Evolutionary conservation across 2,113 vertebrate species (phyloP).

Genomic region (Riparia riparia): DNA sequence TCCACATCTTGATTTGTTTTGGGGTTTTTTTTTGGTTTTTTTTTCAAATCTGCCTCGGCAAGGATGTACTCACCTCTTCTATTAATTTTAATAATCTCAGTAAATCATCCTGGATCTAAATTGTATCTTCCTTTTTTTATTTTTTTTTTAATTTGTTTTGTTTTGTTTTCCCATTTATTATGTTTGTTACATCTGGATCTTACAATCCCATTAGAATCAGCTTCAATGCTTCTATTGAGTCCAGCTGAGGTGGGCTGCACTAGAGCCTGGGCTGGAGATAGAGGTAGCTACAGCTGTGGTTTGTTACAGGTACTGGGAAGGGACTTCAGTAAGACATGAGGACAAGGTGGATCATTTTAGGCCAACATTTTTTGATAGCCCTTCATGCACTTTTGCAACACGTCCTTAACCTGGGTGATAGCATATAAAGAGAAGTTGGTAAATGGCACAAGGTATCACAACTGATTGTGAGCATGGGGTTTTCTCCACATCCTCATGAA

Average conservation of each 20-base stretch:
- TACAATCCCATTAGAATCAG: neutral
- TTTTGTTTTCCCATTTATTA: neutral
- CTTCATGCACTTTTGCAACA: neutral
- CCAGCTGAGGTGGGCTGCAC: accelerated
- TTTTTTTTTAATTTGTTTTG: neutral
- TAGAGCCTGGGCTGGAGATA: neutral
- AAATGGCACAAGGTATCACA: neutral
- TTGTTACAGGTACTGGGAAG: neutral
- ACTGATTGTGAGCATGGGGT: accelerated
- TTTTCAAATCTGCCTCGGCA: neutral
- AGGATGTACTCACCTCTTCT: neutral
- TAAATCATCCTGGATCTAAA: neutral
- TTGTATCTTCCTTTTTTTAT: neutral
- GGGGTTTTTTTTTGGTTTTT: neutral
- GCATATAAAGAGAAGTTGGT: neutral
- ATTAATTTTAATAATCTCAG: neutral
- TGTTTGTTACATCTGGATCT: neutral
- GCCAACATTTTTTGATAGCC: neutral
- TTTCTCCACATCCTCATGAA: neutral
- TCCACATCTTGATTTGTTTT: neutral
- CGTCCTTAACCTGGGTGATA: neutral
- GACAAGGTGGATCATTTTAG: neutral
- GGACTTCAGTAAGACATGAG: neutral
- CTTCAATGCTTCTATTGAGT: neutral
- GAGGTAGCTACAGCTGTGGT: neutral